phyloP scores from a whole-genome alignment of 2,797 vertebrate genomes.

The Eulemur albifrons region DNA sequence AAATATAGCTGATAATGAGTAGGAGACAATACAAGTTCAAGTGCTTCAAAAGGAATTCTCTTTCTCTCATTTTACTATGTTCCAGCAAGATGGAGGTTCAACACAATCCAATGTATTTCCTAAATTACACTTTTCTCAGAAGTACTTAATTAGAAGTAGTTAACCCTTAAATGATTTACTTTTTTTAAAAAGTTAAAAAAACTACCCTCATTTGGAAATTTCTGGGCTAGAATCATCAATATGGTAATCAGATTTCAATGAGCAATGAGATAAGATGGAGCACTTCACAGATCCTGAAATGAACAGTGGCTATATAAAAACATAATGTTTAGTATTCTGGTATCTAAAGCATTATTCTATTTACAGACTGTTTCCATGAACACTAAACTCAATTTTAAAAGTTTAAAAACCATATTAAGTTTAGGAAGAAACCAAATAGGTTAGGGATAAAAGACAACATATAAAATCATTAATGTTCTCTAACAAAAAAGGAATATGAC shows the following conservation, averaged over 20 bases:
- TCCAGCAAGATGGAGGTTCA: neutral
- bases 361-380: neutral
- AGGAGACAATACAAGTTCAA: neutral
- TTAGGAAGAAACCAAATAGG: neutral
- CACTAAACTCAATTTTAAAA: neutral
- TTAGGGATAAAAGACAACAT: neutral
- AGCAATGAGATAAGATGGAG: neutral
- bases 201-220: slow-evolving; percentile 10
- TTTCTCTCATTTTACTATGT: neutral
- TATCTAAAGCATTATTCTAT: neutral
- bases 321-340: neutral
- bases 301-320: neutral
- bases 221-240: neutral
- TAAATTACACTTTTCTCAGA: neutral
- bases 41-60: neutral
- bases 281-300: neutral
- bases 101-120: neutral
- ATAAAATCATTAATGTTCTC: neutral
- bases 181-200: neutral
- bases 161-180: neutral
- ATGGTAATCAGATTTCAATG: neutral
- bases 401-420: neutral
- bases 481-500: neutral
- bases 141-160: neutral
- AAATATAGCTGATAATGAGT: neutral